Evolutionary conservation across 2,888 invertebrate genomes (phyloP).

Genomic region (Esperia sulphurella): DNA sequence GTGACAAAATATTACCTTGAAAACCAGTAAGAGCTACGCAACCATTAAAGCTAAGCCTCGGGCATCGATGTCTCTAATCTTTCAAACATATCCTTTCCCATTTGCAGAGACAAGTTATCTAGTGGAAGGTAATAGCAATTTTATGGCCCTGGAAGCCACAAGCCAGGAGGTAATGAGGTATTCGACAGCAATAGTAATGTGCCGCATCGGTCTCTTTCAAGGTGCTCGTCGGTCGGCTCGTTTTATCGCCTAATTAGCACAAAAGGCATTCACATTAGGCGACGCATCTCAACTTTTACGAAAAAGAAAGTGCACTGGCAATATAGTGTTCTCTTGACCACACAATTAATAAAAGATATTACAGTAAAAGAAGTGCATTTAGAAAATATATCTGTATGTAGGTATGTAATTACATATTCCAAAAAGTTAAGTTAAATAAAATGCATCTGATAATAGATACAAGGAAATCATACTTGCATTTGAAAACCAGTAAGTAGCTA

Average conservation of each 20-base stretch:
- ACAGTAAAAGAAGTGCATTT: too few species aligned
- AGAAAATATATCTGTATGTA: too few species aligned
- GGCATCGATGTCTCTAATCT: conserved; percentile 22
- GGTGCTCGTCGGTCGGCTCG: conserved; percentile 32
- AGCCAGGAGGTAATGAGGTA: conserved; percentile 19
- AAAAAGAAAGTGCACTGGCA: not conserved
- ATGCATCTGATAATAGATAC: too few species aligned
- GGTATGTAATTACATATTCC: too few species aligned
- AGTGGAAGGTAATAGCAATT: conserved; percentile 34
- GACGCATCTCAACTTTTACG: conserved; percentile 11
- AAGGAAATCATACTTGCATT: too few species aligned
- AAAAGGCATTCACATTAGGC: conserved; percentile 28
- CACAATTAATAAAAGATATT: too few species aligned
- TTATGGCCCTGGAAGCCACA: conserved; percentile 27
- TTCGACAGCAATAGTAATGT: conserved; percentile 32
- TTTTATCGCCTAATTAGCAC: conserved; percentile 55
- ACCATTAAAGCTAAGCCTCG: conserved; percentile 21
- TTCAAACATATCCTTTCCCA: conserved; percentile 37
- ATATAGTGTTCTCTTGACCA: too few species aligned
- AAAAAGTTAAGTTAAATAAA: too few species aligned
- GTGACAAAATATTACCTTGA: too few species aligned
- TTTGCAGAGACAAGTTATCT: conserved; percentile 39
- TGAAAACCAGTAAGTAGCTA: too few species aligned
- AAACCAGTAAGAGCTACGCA: conserved; percentile 4
- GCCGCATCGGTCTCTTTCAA: conserved; percentile 28